Evolutionary conservation across 2,888 invertebrate species (phyloP), one percentile per base, ranked within the genome.

Genomic region (Andrena bucephala): DNA sequence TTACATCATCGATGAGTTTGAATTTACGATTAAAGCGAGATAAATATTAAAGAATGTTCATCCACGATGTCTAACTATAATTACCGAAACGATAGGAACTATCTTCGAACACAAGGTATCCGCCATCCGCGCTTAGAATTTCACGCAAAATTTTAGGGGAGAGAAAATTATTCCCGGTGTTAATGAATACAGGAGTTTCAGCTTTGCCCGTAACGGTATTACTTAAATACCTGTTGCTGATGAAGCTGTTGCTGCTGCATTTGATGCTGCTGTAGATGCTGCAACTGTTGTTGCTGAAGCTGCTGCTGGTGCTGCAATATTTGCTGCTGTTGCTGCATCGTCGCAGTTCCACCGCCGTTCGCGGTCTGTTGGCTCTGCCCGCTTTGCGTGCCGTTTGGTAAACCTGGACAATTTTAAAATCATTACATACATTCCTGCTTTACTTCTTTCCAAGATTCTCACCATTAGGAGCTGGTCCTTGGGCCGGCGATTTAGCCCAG

Each of bases 201-300:
- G 78, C 65, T 76, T 89, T 85, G 78, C 66, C 71, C 33, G 63
- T 81, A 86, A 84, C 80, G 83, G 87, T 72, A 82, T 92, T 90
- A 92, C 91, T 93, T 92, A 93, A 93, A 93, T 93, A 93, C 93
- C 92, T 95, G 96, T 93, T 96, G 96, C 87, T 96, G 96, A 91
- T 95, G 91, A 76, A 95, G 95, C 77, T 94, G 93, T 87, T 94
- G 94, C 78, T 96, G 95, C 87, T 96, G 95, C 89, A 93, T 91
- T 87, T 94, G 94, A 78, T 94, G 94, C 50, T 93, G 93, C 89
- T 95, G 96, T 90, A 95, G 95, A 87, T 95, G 92, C 78, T 95
- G 95, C 68, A 95, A 95, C 89, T 95, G 95, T 88, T 95, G 95
- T 60, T 92, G 92, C 57, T 88, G 89, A 52, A 87, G 87, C 57